These are phyloP conservation scores for Pyrocoelia pectoralis DNA, from an alignment of 2,888 invertebrate genomes.

Conservation along the genomic window DNA sequence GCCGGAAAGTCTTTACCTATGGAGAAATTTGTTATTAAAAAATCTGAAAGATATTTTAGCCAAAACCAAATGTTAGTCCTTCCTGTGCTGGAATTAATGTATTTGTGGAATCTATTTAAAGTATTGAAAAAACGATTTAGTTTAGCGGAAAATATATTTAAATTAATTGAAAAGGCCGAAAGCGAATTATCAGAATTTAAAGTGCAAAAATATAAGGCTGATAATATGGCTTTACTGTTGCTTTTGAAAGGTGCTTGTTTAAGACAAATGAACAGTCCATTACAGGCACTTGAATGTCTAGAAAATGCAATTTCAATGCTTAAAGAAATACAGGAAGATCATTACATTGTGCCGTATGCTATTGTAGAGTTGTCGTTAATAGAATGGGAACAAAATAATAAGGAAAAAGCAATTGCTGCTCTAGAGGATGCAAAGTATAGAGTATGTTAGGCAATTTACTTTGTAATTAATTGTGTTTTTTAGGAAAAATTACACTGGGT, in stretches of 20 bases:
- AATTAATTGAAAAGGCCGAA: slow-evolving; percentile 67
- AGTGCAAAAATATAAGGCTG: slow-evolving; percentile 66
- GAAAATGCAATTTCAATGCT: slow-evolving; percentile 69
- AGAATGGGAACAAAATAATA: slow-evolving; percentile 74
- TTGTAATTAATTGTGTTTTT: slow-evolving; percentile 49
- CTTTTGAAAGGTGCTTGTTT: slow-evolving; percentile 86
- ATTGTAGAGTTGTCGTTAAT: slow-evolving; percentile 86
- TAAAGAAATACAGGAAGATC: slow-evolving; percentile 80
- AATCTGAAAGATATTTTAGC: slow-evolving; percentile 78
- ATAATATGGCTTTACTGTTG: slow-evolving; percentile 78
- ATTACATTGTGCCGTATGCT: slow-evolving; percentile 85
- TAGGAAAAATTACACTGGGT: slow-evolving; percentile 89
- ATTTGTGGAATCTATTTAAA: slow-evolving; percentile 92
- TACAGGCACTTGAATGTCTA: slow-evolving; percentile 80
- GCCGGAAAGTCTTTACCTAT: slow-evolving; percentile 97
- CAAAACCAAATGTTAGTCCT: slow-evolving; percentile 79
- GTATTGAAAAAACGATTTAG: slow-evolving; percentile 76
- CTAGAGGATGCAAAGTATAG: slow-evolving; percentile 89
- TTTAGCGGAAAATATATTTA: slow-evolving; percentile 68
- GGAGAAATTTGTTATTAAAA: slow-evolving; percentile 95
- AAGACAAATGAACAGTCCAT: slow-evolving; percentile 77
- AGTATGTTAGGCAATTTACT: slow-evolving; percentile 48
- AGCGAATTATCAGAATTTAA: slow-evolving; percentile 47
- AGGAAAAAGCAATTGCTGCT: slow-evolving; percentile 71
- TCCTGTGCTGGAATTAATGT: slow-evolving; percentile 88